A percentile compares a stretch with the other conserved stretches of the same genome.
phyloP scores from a whole-genome alignment of 2,113 vertebrate species.

The Actinemys pallida region DNA sequence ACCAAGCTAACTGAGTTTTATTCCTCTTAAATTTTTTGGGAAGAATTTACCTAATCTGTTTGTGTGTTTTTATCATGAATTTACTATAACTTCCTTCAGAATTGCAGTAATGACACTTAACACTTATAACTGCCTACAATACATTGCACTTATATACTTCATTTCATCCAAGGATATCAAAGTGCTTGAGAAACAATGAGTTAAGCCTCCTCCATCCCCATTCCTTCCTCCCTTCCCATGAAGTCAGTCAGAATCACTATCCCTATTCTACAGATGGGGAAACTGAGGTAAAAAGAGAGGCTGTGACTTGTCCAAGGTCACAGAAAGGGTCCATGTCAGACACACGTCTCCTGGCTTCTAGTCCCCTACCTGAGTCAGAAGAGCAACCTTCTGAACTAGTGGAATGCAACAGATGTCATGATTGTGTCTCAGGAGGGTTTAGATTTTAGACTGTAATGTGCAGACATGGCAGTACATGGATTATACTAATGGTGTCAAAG shows the following conservation, averaged over 20 bases:
- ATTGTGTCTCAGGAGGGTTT: not conserved
- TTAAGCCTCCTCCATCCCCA: not conserved
- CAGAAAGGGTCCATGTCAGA: not conserved
- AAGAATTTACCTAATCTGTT: not conserved
- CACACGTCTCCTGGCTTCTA: not conserved
- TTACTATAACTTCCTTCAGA: not conserved
- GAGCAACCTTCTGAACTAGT: not conserved
- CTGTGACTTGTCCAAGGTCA: not conserved
- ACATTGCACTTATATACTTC: not conserved
- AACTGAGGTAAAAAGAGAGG: not conserved
- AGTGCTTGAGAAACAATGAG: not conserved
- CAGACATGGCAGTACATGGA: rapidly evolving
- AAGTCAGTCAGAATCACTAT: not conserved
- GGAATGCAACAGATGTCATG: not conserved
- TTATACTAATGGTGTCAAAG: not conserved
- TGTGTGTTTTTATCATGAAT: not conserved
- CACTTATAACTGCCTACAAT: not conserved
- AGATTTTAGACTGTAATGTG: not conserved
- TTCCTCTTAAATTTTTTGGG: not conserved
- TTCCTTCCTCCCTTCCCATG: rapidly evolving
- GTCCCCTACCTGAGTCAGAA: not conserved
- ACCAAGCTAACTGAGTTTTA: not conserved
- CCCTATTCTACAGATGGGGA: not conserved
- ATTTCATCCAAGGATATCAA: not conserved
- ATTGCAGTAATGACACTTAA: not conserved